Conservation (phyloP, 2,797 vertebrate genomes). For the Eurystomus glaucurus region DNA sequence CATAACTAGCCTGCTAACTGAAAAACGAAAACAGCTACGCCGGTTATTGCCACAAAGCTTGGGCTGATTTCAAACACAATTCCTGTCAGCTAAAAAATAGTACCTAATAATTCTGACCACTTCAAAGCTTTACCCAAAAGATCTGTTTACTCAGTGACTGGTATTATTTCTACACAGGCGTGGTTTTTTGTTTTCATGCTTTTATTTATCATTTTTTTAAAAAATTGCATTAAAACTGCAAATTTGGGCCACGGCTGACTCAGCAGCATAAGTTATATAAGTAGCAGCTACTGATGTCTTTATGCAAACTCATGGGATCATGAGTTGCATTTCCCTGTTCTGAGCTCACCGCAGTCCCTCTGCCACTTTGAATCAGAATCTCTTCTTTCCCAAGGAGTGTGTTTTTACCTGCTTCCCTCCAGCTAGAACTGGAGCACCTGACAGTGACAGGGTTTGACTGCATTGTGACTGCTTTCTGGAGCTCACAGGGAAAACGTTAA, state of each 20-base stretch:
- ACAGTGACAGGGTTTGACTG: not conserved
- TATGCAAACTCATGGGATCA: not conserved
- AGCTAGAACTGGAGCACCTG: not conserved
- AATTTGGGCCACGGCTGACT: not conserved
- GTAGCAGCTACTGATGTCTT: not conserved
- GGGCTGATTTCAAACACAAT: not conserved
- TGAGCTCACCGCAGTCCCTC: not conserved
- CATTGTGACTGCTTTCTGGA: not conserved
- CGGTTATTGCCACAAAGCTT: not conserved
- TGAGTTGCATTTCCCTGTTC: not conserved
- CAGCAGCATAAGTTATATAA: constrained; percentile 13
- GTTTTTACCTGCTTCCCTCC: not conserved
- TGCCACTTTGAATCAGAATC: not conserved
- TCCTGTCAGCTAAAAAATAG: not conserved
- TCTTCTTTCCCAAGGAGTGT: not conserved
- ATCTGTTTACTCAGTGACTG: not conserved
- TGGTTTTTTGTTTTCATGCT: not conserved
- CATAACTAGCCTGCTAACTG: not conserved
- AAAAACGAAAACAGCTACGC: not conserved
- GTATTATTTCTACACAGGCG: not conserved
- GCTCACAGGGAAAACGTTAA: accelerated
- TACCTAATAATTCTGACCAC: not conserved
- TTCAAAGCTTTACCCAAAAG: not conserved
- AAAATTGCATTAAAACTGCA: not conserved
- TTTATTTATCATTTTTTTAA: not conserved